These are phyloP conservation scores for Cottus gobio DNA, from an alignment of 2,113 vertebrate species.

Conservation along the genomic window DNA sequence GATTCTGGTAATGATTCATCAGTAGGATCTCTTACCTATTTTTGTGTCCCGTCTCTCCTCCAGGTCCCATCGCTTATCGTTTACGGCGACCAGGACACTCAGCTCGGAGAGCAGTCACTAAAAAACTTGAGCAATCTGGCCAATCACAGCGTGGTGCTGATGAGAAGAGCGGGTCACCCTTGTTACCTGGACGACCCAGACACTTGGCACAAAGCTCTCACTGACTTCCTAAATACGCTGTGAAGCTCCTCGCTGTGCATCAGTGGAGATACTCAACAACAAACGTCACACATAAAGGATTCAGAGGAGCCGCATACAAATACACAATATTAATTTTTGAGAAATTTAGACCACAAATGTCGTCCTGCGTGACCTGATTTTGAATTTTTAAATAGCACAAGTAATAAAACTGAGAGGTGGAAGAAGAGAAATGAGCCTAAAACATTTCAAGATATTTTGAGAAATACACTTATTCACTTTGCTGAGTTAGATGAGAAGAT, in stretches of 20 bases:
- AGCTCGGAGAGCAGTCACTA: conserved; percentile 88
- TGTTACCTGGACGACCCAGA: conserved; percentile 94
- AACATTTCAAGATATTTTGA: neutral
- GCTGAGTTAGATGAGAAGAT: neutral
- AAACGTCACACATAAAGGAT: neutral
- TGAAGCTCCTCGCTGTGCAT: conserved; percentile 33
- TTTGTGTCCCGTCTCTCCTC: conserved; percentile 33
- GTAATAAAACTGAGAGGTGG: neutral
- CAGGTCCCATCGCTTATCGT: conserved; percentile 91
- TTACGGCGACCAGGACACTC: conserved; percentile 91
- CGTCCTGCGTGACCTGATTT: conserved; percentile 9
- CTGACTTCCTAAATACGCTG: conserved; percentile 87
- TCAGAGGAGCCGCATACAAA: conserved; percentile 5
- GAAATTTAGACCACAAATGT: neutral
- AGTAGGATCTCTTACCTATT: neutral
- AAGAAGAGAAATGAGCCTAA: neutral
- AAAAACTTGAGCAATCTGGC: conserved; percentile 88
- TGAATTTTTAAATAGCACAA: conserved; percentile 3
- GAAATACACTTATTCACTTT: neutral
- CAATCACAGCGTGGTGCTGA: conserved; percentile 89
- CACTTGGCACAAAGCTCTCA: conserved; percentile 90
- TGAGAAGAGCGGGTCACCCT: conserved; percentile 91
- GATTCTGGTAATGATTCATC: neutral
- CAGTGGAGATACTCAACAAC: neutral
- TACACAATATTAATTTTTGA: conserved; percentile 12